Base-by-base conservation (phyloP, 2,797 vertebrate species). In the Synanceia verrucosa region DNA sequence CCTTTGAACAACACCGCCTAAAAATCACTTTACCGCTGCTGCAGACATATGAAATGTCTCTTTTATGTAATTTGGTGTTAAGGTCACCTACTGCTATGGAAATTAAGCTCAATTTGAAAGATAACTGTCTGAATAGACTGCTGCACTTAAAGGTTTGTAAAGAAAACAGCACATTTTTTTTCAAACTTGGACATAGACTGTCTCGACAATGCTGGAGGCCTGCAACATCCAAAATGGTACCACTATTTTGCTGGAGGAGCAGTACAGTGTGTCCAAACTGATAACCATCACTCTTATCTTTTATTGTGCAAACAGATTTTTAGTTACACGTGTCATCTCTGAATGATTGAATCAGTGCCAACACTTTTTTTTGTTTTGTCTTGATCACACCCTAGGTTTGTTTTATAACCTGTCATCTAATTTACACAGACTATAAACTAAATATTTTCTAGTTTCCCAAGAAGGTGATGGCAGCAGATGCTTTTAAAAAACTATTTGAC, bases 401-500 rank as follows among this genome's bases (percentile, higher is more conserved):
- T 9, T 13, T 68, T 57, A 63, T 4, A 8, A 14, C 51, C 24
- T 18, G 55, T n/a, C 6, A 5, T 34, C 6, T 28, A 24, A 65
- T 71, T 73, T 71, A 36, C 55, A 59, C 50, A 3, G 34, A 50
- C 8, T 62, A 6, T 28, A 59, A 53, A 70, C 5, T 18, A 31
- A 67, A 52, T 58, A 53, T 72, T 70, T 78, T 59, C 18, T 37
- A 39, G 34, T 69, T 53, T 56, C 24, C 24, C 9, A 44, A 61
- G 62, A 23, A 74, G 60, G 37, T 36, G 44, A 65, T 60, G 14
- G 44, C n/a, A 34, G 19, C 4, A 9, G 13, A 21, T 39, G 28
- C 31, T 18, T 44, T 52, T 23, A 28, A 55, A 4, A 11, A 63
- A 24, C 18, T 19, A 13, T 89, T 76, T 83, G 59, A 83, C 80